A percentile compares a stretch with the other conserved stretches of the same genome.
phyloP scores from a whole-genome alignment of 2,113 vertebrate genomes.

The Dryoscopus gambensis region DNA sequence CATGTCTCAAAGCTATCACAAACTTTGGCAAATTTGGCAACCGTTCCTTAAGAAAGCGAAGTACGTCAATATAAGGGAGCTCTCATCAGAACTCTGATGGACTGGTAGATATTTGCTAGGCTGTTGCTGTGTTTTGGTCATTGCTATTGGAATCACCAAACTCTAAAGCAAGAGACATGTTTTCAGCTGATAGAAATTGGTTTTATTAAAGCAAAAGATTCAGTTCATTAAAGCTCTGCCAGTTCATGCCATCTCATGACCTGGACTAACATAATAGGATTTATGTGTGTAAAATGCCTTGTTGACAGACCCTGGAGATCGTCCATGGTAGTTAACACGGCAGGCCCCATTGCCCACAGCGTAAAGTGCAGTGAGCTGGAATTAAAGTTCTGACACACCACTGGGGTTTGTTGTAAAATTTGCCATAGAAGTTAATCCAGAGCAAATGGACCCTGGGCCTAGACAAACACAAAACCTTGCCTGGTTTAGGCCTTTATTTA shows the following conservation, averaged over 20 bases:
- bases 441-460: background rate
- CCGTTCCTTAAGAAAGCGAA: background rate
- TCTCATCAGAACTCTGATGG: background rate
- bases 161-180: background rate
- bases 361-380: background rate
- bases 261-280: background rate
- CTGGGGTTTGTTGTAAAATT: background rate
- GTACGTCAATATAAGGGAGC: background rate
- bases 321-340: rapidly evolving
- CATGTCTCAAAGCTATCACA: slow-evolving; percentile 22
- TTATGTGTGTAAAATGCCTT: background rate
- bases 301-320: background rate
- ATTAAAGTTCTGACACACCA: background rate
- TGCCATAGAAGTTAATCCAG: background rate
- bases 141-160: background rate
- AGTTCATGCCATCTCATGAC: background rate
- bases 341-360: background rate
- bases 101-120: background rate
- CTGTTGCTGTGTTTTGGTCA: background rate
- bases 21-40: slow-evolving; percentile 22
- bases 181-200: background rate
- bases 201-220: background rate
- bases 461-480: background rate
- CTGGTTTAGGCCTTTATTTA: background rate
- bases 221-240: background rate